These are phyloP conservation scores for Drosophila kuntzei DNA, from an alignment of 2,888 invertebrate genomes.

Conservation along the genomic window DNA sequence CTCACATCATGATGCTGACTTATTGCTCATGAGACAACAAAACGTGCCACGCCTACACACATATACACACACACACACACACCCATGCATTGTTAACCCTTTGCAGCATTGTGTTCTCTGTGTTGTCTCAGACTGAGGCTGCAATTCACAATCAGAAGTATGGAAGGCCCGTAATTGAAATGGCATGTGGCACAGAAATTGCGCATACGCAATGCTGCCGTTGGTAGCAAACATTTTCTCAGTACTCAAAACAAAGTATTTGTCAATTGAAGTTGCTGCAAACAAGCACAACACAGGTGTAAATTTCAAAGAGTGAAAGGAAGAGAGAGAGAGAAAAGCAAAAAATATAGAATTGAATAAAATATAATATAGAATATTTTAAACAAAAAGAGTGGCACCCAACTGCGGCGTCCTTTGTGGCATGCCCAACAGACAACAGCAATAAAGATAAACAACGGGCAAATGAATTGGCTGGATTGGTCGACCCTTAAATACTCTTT, in stretches of 20 bases:
- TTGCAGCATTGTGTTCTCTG: conserved; percentile 15
- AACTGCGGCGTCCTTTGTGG: conserved; percentile 1
- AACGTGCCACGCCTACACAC: conserved; percentile 15
- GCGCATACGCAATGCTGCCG: conserved; percentile 53
- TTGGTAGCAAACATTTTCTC: conserved; percentile 3
- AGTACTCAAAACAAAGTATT: conserved; percentile 28
- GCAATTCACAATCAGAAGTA: conserved; percentile 40
- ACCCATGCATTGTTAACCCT: conserved; percentile 13
- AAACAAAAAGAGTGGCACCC: neutral
- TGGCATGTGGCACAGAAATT: conserved; percentile 31
- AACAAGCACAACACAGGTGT: conserved; percentile 14
- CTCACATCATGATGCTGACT: conserved; percentile 27
- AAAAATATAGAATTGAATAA: neutral
- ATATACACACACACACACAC: neutral
- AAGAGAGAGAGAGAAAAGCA: neutral
- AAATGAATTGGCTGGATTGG: neutral
- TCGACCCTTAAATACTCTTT: neutral
- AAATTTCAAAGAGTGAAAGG: conserved; percentile 7
- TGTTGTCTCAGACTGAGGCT: conserved; percentile 17
- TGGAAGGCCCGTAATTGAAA: conserved; percentile 32
- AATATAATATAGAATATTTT: conserved; percentile 4
- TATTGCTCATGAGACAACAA: conserved; percentile 40
- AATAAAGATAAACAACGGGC: conserved; percentile 2
- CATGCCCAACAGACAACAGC: conserved; percentile 2
- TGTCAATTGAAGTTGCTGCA: conserved; percentile 21